These are phyloP conservation scores for Melinaea menophilus DNA, from an alignment of 2,888 invertebrate genomes.

Conservation along the genomic window DNA sequence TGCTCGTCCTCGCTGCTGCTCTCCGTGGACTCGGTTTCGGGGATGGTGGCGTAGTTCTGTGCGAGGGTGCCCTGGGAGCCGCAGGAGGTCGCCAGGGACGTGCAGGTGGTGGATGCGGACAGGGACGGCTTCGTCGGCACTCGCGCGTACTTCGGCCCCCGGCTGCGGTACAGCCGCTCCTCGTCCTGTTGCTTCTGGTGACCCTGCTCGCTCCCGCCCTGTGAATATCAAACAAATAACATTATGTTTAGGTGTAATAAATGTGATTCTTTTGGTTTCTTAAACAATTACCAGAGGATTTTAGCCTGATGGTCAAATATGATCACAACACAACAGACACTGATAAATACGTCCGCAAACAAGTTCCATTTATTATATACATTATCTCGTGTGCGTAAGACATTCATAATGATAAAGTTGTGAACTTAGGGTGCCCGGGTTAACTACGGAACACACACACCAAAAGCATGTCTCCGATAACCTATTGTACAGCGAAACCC, in stretches of 20 bases:
- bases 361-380: conserved; percentile 70
- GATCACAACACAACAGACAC: conserved; percentile 55
- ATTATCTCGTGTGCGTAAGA: conserved; percentile 71
- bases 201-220: conserved; percentile 68
- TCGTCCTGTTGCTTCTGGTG: conserved; percentile 69
- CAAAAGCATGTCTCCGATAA: conserved; percentile 66
- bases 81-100: conserved; percentile 77
- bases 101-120: conserved; percentile 79
- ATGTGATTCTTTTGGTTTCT: not conserved
- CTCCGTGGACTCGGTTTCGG: conserved; percentile 64
- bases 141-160: conserved; percentile 70
- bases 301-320: conserved; percentile 30
- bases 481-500: conserved; percentile 52
- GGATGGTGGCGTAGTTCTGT: conserved; percentile 67
- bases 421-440: conserved; percentile 60
- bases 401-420: conserved; percentile 55
- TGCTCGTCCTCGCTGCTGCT: conserved; percentile 75
- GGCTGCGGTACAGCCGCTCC: conserved; percentile 61
- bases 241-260: not conserved
- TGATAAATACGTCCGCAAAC: conserved; percentile 63
- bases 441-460: conserved; percentile 62
- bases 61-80: conserved; percentile 69
- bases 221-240: conserved; percentile 21
- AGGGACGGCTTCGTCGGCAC: conserved; percentile 73
- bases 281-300: conserved; percentile 14